Percentiles rank a stretch among this genome's conserved stretches.
Conservation (phyloP, 2,797 vertebrate species). For the Pitangus sulphuratus region DNA sequence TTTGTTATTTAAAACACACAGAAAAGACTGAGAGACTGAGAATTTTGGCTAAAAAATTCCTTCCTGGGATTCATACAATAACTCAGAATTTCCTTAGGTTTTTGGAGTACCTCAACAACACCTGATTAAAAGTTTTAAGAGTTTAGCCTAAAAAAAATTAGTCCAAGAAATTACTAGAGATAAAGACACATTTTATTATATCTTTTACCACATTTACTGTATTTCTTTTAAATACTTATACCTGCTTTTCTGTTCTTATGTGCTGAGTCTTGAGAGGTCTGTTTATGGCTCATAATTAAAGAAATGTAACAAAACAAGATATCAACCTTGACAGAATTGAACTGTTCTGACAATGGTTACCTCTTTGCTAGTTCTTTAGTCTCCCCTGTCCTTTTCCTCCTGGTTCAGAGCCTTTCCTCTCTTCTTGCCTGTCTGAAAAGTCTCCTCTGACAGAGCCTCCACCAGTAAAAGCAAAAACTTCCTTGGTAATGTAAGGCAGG, state of each 20-base stretch:
- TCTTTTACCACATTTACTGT: neutral
- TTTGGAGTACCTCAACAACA: neutral
- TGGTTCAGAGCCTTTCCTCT: neutral
- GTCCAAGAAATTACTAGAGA: neutral
- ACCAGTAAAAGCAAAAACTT: neutral
- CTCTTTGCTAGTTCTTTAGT: neutral
- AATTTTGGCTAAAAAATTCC: neutral
- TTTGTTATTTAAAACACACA: neutral
- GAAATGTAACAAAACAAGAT: neutral
- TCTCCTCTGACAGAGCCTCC: neutral
- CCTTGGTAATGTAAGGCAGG: neutral
- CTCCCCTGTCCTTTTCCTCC: fast-evolving
- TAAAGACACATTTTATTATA: neutral
- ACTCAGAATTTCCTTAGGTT: neutral
- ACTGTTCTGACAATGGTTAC: neutral
- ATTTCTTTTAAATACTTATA: neutral
- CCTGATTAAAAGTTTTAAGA: neutral
- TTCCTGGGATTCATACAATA: neutral
- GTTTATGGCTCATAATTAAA: neutral
- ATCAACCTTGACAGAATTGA: fast-evolving
- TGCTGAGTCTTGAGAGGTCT: neutral
- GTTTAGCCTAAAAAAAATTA: neutral
- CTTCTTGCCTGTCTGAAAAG: neutral
- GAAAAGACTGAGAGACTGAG: neutral
- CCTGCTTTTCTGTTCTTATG: neutral